Evolutionary conservation across 2,888 invertebrate genomes (phyloP), one percentile per base, ranked within the genome.

Genomic region (Timandra comae): DNA sequence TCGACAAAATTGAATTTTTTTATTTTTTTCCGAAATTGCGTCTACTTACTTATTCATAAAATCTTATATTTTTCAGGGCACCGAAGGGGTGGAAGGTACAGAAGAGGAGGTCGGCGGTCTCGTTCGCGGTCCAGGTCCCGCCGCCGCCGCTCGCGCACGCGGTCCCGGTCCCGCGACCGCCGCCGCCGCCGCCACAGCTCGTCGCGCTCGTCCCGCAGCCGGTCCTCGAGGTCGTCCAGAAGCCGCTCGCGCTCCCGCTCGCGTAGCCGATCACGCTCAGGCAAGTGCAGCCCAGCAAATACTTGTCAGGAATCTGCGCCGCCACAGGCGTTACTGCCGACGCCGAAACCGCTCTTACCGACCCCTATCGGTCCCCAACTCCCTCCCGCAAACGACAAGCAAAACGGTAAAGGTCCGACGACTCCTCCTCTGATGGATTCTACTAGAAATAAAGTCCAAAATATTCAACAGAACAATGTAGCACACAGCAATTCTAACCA

Each of bases 221-320:
- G 65, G 38, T 81, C 82, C 2, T 81, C 82, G 41, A 65, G 70
- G 47, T 82, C 85, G 10, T 81, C 74, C 22, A 65, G 69, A 45
- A 67, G 66, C 52, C 71, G 63, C 45, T 78, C 76, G 40, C 80
- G 79, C 37, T 77, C 80, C 58, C 80, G 80, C 30, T 80, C 80
- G 36, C 78, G 80, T 53, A 76, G 75, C 73, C 77, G 74, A 49
- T 82, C 78, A 55, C 82, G 84, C 59, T 84, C 86, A 86, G 86
- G 86, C 86, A 86, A 86, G 85, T 86, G 81, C 74, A 82, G 82
- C 74, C 80, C 80, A 41, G 56, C 48, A 54, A 78, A 74, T 64
- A 70, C 70, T 42, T 49, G 61, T 58, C 58, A 57, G 55, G 63
- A 66, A 42, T 51, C 60, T 46, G 66, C 61, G 51, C 67, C 63